Percentiles rank a stretch among this genome's conserved stretches.
phyloP scores from a whole-genome alignment of 64 coral and sea anemone species.

The Stylophora pistillata region DNA sequence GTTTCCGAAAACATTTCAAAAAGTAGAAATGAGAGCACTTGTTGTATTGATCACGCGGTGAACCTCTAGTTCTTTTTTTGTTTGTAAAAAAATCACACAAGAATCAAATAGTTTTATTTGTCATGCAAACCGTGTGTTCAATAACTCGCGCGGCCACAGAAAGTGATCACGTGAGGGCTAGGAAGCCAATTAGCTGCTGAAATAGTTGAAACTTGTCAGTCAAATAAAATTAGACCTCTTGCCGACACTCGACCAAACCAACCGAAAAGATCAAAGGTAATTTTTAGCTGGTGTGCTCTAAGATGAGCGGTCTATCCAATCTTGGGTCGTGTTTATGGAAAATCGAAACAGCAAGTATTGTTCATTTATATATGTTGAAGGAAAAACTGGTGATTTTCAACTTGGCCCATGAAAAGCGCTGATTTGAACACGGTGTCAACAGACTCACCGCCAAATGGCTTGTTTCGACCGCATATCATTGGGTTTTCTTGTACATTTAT shows the following conservation, averaged over 20 bases:
- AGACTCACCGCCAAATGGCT: slow-evolving; percentile 13
- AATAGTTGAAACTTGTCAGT: slow-evolving; percentile 35
- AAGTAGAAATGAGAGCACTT: not conserved
- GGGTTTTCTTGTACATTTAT: slow-evolving; percentile 9
- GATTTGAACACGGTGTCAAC: not conserved
- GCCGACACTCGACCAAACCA: slow-evolving; percentile 2
- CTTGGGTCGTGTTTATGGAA: slow-evolving; percentile 22
- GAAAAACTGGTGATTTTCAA: not conserved
- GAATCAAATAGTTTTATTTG: slow-evolving; percentile 32
- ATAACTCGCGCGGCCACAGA: slow-evolving; percentile 20
- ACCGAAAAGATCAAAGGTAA: slow-evolving; percentile 23
- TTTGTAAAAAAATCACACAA: slow-evolving; percentile 22
- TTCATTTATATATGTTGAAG: not conserved
- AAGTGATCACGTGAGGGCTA: not conserved
- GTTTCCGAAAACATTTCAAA: not conserved
- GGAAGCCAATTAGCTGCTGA: slow-evolving; percentile 1
- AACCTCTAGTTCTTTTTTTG: not conserved
- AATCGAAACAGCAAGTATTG: not conserved
- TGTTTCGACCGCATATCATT: not conserved
- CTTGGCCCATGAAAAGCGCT: not conserved
- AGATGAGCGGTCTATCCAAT: not conserved
- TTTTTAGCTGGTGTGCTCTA: not conserved
- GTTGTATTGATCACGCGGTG: not conserved
- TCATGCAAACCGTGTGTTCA: slow-evolving; percentile 8
- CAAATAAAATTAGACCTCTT: slow-evolving; percentile 10